Conservation (phyloP, 2,888 invertebrate genomes). For the Hedya salicella region DNA sequence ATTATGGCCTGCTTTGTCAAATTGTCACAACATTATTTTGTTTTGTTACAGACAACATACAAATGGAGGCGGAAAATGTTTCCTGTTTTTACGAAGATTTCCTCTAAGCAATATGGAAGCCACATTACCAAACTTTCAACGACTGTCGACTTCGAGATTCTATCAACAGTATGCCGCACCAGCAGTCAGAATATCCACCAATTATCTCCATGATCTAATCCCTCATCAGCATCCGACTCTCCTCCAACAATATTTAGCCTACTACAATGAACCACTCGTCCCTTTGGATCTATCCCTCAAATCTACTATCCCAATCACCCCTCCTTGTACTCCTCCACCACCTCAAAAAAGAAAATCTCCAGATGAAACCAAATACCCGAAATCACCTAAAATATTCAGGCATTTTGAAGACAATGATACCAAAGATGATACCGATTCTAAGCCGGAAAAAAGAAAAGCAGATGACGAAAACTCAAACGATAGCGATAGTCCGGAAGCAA, state of each 20-base stretch:
- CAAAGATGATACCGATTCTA: constrained; percentile 63
- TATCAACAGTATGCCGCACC: constrained; percentile 78
- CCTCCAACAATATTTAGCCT: constrained; percentile 84
- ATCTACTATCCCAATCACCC: constrained; percentile 89
- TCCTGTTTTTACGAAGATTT: constrained; percentile 31
- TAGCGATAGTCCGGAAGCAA: constrained; percentile 76
- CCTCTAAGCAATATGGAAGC: constrained; percentile 70
- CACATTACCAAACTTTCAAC: constrained; percentile 74
- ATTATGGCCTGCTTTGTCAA: constrained; percentile 49
- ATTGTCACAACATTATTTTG: constrained; percentile 28
- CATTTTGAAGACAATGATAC: constrained; percentile 71
- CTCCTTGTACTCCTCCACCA: constrained; percentile 91
- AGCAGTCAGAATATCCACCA: constrained; percentile 70
- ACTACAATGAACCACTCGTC: constrained; percentile 86
- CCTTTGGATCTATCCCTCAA: constrained; percentile 92
- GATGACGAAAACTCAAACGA: constrained; percentile 74
- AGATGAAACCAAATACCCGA: constrained; percentile 68
- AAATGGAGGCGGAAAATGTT: constrained; percentile 40
- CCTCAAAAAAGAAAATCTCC: constrained; percentile 79
- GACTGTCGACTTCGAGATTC: constrained; percentile 71
- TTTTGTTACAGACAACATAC: constrained; percentile 58
- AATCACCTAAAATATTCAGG: constrained; percentile 74
- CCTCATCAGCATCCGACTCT: constrained; percentile 78
- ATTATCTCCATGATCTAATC: constrained; percentile 75
- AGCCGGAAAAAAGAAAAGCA: constrained; percentile 61